Conservation (phyloP, 1,140 invertebrate genomes). For the Spodoptera litura region DNA sequence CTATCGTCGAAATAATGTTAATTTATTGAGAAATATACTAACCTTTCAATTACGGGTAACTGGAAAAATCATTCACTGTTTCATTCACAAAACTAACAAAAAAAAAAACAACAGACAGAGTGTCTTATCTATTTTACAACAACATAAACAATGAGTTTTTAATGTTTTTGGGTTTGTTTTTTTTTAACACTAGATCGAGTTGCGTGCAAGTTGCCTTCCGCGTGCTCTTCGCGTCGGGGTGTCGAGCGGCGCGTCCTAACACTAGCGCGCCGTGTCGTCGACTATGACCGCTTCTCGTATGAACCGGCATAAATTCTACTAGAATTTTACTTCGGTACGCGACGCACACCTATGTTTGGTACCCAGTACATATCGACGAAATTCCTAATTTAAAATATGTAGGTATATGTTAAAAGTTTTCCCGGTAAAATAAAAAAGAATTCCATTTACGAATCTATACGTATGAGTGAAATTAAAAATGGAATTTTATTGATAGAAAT, state of each 20-base stretch:
- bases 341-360: constrained; percentile 43
- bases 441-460: background rate
- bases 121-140: constrained; percentile 1
- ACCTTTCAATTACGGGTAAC: constrained; percentile 70
- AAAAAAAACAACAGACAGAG: constrained; percentile 34
- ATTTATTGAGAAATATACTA: constrained; percentile 61
- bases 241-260: constrained; percentile 64
- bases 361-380: constrained; percentile 38
- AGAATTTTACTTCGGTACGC: constrained; percentile 58
- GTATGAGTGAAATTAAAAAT: too few relatives aligned
- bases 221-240: constrained; percentile 58
- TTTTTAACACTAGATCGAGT: constrained; percentile 50
- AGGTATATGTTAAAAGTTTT: constrained; percentile 24
- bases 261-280: constrained; percentile 64
- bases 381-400: constrained; percentile 46
- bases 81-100: constrained; percentile 56
- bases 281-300: constrained; percentile 63
- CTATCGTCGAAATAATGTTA: constrained; percentile 9
- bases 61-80: constrained; percentile 72
- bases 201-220: constrained; percentile 56
- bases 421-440: background rate
- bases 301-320: constrained; percentile 54
- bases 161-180: constrained; percentile 46
- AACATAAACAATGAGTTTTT: constrained; percentile 45
- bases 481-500: too few relatives aligned